These are phyloP conservation scores for Trichoplax adhaerens DNA, from an alignment of 37 sponge, comb jelly and placozoan species.

Conservation along the genomic window DNA sequence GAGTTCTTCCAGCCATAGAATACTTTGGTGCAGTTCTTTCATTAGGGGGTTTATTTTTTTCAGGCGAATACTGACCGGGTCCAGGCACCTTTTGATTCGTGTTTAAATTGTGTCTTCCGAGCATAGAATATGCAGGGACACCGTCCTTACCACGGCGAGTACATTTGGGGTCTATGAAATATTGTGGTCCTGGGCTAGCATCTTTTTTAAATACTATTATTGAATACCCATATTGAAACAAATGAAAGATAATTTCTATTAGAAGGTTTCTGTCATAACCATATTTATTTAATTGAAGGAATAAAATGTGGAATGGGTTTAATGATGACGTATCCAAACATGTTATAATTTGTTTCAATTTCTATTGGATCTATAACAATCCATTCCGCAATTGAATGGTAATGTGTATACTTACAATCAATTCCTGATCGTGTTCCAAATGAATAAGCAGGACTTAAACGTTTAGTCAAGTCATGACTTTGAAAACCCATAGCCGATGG, in stretches of 20 bases:
- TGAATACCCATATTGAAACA: too few relatives aligned
- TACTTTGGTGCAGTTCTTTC: constrained; percentile 80
- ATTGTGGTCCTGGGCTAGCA: constrained; percentile 71
- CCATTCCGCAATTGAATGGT: too few relatives aligned
- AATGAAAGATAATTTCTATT: too few relatives aligned
- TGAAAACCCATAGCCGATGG: constrained; percentile 45
- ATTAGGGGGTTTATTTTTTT: constrained; percentile 65
- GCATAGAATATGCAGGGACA: constrained; percentile 62
- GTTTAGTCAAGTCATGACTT: constrained; percentile 55
- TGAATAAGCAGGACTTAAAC: constrained; percentile 52
- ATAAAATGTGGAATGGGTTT: too few relatives aligned
- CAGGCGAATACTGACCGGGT: constrained; percentile 69
- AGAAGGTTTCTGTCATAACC: too few relatives aligned
- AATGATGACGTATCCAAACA: too few relatives aligned
- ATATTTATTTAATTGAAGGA: too few relatives aligned
- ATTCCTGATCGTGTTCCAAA: constrained; percentile 34
- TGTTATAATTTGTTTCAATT: too few relatives aligned
- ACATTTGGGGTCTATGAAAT: constrained; percentile 59
- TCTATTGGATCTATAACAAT: too few relatives aligned
- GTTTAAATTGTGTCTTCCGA: constrained; percentile 59
- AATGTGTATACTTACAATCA: too few relatives aligned
- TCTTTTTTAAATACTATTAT: constrained; percentile 59
- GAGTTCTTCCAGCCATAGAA: constrained; percentile 64
- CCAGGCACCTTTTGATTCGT: constrained; percentile 80
- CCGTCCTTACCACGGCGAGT: constrained; percentile 68